Conservation (phyloP, 2,888 invertebrate species). For the Rhamphomyia laevipes region DNA sequence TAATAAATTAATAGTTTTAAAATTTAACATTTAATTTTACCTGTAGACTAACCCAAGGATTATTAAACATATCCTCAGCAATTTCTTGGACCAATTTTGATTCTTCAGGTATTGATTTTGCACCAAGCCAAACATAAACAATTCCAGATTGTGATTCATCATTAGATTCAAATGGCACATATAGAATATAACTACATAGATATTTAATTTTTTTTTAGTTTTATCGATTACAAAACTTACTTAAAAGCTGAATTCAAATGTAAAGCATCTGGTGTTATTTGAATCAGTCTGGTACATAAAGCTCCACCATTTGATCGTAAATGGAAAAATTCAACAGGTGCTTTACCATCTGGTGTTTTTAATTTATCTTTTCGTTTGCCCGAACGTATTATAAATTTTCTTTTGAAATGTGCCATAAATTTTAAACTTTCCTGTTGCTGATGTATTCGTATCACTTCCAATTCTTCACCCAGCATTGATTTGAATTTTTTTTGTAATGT, state of each 20-base stretch:
- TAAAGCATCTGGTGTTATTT: constrained; percentile 74
- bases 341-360: constrained; percentile 35
- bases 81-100: constrained; percentile 79
- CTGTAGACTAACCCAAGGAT: constrained; percentile 63
- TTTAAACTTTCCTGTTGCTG: constrained; percentile 98
- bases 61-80: constrained; percentile 86
- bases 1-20: too few species aligned
- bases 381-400: constrained; percentile 83
- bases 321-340: constrained; percentile 82
- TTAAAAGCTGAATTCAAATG: constrained; percentile 90
- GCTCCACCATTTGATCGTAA: constrained; percentile 92
- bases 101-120: constrained; percentile 72
- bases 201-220: constrained; percentile 5
- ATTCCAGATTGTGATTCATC: constrained; percentile 71
- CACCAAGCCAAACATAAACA: constrained; percentile 93
- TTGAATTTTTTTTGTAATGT: constrained; percentile 88
- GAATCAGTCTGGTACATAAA: constrained; percentile 82
- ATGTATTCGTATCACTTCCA: constrained; percentile 91
- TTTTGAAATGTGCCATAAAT: constrained; percentile 94
- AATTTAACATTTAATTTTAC: constrained; percentile 36
- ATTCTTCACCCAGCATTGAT: constrained; percentile 71
- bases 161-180: constrained; percentile 82
- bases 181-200: constrained; percentile 68
- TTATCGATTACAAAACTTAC: constrained; percentile 42
- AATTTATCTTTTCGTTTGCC: constrained; percentile 60